Conservation (phyloP, 2,888 invertebrate species). For the Mycalesis mineus region DNA sequence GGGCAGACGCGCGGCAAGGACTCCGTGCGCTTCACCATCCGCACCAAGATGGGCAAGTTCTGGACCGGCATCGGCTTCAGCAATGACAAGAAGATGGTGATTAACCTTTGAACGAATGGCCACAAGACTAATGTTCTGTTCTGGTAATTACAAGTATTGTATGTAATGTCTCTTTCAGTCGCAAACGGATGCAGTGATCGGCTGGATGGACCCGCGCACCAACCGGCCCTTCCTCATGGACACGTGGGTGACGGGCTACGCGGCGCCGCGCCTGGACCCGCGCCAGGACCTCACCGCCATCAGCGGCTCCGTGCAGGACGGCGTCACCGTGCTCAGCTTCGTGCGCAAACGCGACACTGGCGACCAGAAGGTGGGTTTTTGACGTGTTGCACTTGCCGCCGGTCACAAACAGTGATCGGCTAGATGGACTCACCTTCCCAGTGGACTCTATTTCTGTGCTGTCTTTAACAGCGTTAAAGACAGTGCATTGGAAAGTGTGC, state of each 20-base stretch:
- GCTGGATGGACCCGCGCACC: constrained; percentile 89
- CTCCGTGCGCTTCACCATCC: constrained; percentile 87
- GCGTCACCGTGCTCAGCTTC: constrained; percentile 17
- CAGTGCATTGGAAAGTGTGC: too few relatives aligned
- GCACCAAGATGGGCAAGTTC: constrained; percentile 84
- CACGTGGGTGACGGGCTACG: constrained; percentile 89
- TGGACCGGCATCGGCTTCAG: constrained; percentile 97
- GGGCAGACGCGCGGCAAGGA: constrained; percentile 81
- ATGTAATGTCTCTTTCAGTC: constrained; percentile 68
- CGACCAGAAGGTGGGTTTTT: constrained; percentile 71
- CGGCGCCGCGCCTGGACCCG: constrained; percentile 83
- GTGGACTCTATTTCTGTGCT: too few relatives aligned
- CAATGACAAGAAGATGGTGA: constrained; percentile 88
- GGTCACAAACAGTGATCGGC: too few relatives aligned
- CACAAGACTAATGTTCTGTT: too few relatives aligned
- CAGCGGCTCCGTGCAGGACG: constrained; percentile 30
- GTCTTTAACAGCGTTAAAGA: too few relatives aligned
- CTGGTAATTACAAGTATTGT: too few relatives aligned
- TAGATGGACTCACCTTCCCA: too few relatives aligned
- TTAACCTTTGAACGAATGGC: constrained; percentile 23
- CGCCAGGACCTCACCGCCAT: constrained; percentile 85
- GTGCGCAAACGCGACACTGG: constrained; percentile 79
- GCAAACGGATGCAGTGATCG: constrained; percentile 91
- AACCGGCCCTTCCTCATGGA: constrained; percentile 92
- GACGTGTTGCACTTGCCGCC: too few relatives aligned